Base-by-base conservation (phyloP, 35 echinoderm and acorn worm species). In the Ptychodera flava region DNA sequence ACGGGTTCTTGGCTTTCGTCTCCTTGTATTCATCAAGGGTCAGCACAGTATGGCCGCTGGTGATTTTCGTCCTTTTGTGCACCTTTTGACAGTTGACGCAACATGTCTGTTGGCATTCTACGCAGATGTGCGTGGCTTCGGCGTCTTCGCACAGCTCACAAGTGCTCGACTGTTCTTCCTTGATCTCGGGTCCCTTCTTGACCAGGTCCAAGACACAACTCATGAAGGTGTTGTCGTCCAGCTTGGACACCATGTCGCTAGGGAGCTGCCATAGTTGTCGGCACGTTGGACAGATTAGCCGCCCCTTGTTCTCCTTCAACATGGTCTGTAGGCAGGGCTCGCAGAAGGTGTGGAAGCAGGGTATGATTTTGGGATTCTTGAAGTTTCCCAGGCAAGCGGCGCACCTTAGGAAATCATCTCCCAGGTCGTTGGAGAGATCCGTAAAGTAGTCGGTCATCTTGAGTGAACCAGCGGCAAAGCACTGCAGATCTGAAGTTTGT, bases 51-150 rank as follows among this genome's bases (percentile, higher is more conserved):
- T 89, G 87, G 35, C 33, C 76, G 37, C 83, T 89, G 29, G 83
- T 30, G 27, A 82, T 35, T 36, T 36, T 38, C 79, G 83, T 35
- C 10, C 35, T 38, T 38, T 76, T 37, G 34, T 89, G 87, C 31
- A 81, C 31, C 6, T 38, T 33, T 2, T 31, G 28, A 38, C 87
- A 89, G 10, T 80, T 31, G 37, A 35, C 34, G 31, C 87, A 89
- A 27, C 77, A 37, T 30, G 64, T 82, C 28, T 89, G 79, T 31
- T 82, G 31, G 35, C 87, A 89, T 27, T 89, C 87, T 34, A 81
- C 76, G 36, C 87, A 89, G 0, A 79, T 31, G 16, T 79, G 75
- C 12, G n/a, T 83, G 0, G 87, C 79, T 34, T 89, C 87, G 27
- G 30, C 28, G 28, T 80, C 79, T 31, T 80, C 79, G 22, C 45